phyloP scores from a whole-genome alignment of 2,797 vertebrate genomes.

The Brachyalestes nurse region DNA sequence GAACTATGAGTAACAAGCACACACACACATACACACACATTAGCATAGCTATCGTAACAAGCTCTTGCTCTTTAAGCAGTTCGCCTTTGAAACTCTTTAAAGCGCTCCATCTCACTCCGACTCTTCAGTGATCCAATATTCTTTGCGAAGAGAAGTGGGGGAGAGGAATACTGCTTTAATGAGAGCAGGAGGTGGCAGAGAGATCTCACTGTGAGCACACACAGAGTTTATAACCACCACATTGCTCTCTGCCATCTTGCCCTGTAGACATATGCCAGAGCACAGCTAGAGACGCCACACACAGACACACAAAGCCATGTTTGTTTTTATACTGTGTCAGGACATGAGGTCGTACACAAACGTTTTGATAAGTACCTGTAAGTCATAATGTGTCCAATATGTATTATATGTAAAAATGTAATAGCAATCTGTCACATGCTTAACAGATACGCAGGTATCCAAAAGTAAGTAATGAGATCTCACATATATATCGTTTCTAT shows the following conservation, averaged over 20 bases:
- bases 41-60: slow-evolving; percentile 13
- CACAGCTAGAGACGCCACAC: slow-evolving; percentile 16
- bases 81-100: slow-evolving; percentile 71
- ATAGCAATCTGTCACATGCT: too few species aligned
- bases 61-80: slow-evolving; percentile 67
- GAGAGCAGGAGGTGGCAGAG: slow-evolving; percentile 5
- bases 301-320: slow-evolving; percentile 44
- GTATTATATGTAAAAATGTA: not conserved
- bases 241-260: slow-evolving; percentile 1
- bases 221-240: slow-evolving; percentile 6
- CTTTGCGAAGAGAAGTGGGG: not conserved
- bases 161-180: slow-evolving; percentile 29
- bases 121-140: slow-evolving; percentile 7
- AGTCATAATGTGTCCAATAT: not conserved
- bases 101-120: slow-evolving; percentile 36
- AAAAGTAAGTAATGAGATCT: too few species aligned
- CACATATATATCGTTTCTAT: too few species aligned
- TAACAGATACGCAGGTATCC: too few species aligned
- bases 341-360: not conserved
- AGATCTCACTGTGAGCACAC: slow-evolving; percentile 4
- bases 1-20: not conserved
- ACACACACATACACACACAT: not conserved
- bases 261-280: slow-evolving; percentile 4
- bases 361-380: too few species aligned
- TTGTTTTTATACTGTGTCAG: not conserved